These are phyloP conservation scores for Chaunax sp. DNA, from an alignment of 2,797 vertebrate species.

Conservation along the genomic window DNA sequence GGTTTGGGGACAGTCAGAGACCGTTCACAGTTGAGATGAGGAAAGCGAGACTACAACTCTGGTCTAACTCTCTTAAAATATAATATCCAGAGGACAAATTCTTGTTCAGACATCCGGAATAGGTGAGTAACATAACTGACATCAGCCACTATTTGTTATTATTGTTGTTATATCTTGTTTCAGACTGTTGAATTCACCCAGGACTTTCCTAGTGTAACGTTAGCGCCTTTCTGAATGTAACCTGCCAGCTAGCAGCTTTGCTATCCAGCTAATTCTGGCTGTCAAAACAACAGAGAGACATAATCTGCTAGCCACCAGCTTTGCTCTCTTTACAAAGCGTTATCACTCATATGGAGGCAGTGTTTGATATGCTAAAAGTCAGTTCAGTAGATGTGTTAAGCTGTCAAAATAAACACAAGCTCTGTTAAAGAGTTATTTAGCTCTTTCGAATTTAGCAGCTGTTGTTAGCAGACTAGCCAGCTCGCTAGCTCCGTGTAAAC, in stretches of 20 bases:
- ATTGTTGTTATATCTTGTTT: conserved; percentile 50
- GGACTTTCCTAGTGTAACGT: conserved; percentile 50
- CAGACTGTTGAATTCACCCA: conserved; percentile 29
- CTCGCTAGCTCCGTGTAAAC: conserved; percentile 80
- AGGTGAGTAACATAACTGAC: conserved; percentile 51
- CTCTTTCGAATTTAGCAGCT: conserved; percentile 56
- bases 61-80: conserved; percentile 11
- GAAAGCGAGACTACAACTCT: conserved; percentile 24
- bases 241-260: conserved; percentile 71
- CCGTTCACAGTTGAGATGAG: conserved; percentile 25
- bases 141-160: not conserved
- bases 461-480: conserved; percentile 71
- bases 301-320: conserved; percentile 67
- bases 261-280: conserved; percentile 73
- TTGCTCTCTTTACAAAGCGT: conserved; percentile 7
- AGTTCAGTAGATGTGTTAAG: not conserved
- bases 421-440: conserved; percentile 56
- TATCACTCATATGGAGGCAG: not conserved
- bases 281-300: conserved; percentile 76
- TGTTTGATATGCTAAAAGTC: conserved; percentile 7
- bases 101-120: conserved; percentile 5
- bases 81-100: conserved; percentile 12
- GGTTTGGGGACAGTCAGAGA: conserved; percentile 25
- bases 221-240: conserved; percentile 39
- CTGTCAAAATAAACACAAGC: conserved; percentile 61